Conservation (phyloP, 2,888 invertebrate genomes). For the Teleogryllus oceanicus region DNA sequence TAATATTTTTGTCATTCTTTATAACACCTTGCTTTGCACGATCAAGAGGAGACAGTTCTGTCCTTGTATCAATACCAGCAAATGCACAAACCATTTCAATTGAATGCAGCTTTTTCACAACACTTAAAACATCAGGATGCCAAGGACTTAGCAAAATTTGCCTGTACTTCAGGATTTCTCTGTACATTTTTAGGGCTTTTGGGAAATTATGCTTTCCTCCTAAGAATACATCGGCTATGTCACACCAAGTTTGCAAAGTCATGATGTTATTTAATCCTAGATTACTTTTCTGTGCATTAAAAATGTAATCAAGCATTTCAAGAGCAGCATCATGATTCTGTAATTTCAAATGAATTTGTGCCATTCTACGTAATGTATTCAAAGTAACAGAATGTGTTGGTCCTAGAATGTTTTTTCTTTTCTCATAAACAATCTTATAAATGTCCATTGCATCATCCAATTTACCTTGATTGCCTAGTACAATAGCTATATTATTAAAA, state of each 20-base stretch:
- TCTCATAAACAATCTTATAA: slow-evolving; percentile 27
- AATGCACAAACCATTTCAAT: background rate
- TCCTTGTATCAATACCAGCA: background rate
- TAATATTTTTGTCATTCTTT: background rate
- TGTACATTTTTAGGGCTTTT: background rate
- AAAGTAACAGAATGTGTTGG: slow-evolving; percentile 31
- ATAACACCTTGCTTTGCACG: background rate
- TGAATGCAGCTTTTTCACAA: background rate
- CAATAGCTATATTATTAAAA: slow-evolving; percentile 34
- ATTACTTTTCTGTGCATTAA: background rate
- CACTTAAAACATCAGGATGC: background rate
- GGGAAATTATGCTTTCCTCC: background rate
- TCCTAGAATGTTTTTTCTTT: background rate
- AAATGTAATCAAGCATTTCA: background rate
- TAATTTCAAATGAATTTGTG: background rate
- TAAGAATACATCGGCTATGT: background rate
- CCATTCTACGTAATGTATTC: slow-evolving; percentile 31
- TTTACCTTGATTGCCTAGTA: slow-evolving; percentile 34
- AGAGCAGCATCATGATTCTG: background rate
- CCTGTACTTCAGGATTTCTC: background rate
- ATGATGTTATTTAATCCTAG: background rate
- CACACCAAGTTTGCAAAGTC: background rate
- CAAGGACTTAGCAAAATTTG: background rate
- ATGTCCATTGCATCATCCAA: slow-evolving; percentile 36
- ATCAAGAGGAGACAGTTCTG: background rate